phyloP scores from a whole-genome alignment of 2,888 invertebrate species.

The Drosophila birchii region DNA sequence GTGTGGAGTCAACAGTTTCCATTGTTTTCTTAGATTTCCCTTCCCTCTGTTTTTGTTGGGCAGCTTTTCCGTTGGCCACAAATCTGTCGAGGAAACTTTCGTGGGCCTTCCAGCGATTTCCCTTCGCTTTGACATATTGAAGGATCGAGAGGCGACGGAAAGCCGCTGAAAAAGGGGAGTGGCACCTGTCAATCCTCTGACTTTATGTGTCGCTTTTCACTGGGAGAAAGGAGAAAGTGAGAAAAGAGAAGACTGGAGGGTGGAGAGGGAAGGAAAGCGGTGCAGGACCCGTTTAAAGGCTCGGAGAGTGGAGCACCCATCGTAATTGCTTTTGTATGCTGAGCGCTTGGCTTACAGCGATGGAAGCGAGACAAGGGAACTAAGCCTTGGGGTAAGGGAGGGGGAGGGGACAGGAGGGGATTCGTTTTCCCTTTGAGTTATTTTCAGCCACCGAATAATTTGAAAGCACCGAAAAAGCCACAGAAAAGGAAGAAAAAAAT shows the following conservation, averaged over 20 bases:
- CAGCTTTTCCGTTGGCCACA: constrained; percentile 25
- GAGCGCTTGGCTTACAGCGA: constrained; percentile 51
- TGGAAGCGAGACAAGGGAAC: constrained; percentile 38
- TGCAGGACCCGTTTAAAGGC: constrained; percentile 17
- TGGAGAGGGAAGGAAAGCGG: background rate
- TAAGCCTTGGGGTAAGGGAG: constrained; percentile 6
- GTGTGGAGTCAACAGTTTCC: background rate
- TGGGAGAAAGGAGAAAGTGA: constrained; percentile 1
- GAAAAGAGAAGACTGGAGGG: background rate
- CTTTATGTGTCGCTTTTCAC: constrained; percentile 24
- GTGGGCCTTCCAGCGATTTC: constrained; percentile 29
- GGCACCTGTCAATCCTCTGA: constrained; percentile 40
- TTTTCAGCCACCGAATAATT: constrained; percentile 42
- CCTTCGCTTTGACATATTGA: constrained; percentile 36
- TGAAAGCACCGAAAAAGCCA: constrained; percentile 27
- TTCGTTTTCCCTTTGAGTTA: constrained; percentile 10
- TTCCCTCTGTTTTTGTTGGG: no score
- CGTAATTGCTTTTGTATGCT: constrained; percentile 61
- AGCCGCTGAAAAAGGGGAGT: constrained; percentile 2
- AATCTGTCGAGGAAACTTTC: constrained; percentile 29
- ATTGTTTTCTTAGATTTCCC: constrained; percentile 28
- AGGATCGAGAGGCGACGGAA: constrained; percentile 1
- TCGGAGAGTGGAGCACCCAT: constrained; percentile 29
- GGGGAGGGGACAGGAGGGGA: background rate
- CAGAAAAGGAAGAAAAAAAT: constrained; percentile 49